These are phyloP conservation scores for Conomelus anceps DNA, from an alignment of 2,888 invertebrate species.

Conservation along the genomic window DNA sequence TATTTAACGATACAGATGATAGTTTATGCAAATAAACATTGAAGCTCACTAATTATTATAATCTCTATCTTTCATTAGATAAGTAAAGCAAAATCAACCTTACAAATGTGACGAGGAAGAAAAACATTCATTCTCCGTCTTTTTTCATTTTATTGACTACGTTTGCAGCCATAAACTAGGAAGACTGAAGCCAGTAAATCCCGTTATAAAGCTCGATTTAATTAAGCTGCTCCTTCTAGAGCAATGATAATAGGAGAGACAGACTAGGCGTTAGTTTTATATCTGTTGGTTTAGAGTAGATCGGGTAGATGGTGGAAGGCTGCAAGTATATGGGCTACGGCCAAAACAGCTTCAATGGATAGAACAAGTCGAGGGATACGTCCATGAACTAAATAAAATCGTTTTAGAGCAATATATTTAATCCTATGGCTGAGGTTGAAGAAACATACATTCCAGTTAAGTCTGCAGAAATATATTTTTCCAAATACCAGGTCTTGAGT, in stretches of 20 bases:
- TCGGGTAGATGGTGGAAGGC: neutral
- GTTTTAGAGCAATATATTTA: neutral
- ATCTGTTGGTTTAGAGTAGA: conserved; percentile 1
- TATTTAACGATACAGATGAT: too few species aligned
- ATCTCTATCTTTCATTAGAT: neutral
- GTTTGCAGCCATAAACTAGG: neutral
- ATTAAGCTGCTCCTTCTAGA: neutral
- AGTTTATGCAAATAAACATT: too few species aligned
- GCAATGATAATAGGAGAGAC: neutral
- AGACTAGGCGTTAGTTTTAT: conserved; percentile 1
- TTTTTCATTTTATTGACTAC: neutral
- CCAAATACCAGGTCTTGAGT: too few species aligned
- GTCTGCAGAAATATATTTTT: neutral
- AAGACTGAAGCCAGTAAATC: neutral
- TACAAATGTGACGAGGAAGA: neutral
- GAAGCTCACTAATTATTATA: neutral
- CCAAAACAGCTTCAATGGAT: neutral
- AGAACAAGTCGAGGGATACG: neutral
- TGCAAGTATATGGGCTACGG: neutral
- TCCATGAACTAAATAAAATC: neutral
- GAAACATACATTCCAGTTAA: neutral
- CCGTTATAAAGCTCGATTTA: neutral
- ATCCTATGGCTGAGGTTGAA: neutral
- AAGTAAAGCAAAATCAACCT: neutral
- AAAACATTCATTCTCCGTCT: neutral